These are phyloP conservation scores for Coelogynopora nodosa DNA, from an alignment of 2,888 invertebrate species.

Conservation along the genomic window DNA sequence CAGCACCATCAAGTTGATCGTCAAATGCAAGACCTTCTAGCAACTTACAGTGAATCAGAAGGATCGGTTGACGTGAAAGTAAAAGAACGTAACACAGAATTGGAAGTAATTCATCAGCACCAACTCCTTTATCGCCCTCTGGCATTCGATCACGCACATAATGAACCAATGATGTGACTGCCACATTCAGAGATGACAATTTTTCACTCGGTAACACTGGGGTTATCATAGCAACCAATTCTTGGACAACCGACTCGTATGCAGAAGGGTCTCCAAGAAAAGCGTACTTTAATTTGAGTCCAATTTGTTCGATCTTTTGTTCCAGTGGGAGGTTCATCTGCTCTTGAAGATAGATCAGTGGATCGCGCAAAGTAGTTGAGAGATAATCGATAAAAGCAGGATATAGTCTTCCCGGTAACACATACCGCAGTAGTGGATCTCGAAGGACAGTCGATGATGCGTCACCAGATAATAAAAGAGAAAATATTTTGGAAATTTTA, in stretches of 20 bases:
- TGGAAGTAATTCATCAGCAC: background rate
- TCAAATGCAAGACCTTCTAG: background rate
- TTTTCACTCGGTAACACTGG: background rate
- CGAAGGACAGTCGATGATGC: background rate
- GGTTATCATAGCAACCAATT: background rate
- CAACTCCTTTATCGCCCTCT: background rate
- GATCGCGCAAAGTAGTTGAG: background rate
- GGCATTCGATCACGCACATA: background rate
- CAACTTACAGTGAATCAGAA: background rate
- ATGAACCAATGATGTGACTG: background rate
- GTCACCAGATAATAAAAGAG: background rate
- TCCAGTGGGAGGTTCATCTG: background rate
- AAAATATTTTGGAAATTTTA: background rate
- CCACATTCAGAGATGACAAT: background rate
- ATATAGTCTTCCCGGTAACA: background rate
- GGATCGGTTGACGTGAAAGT: background rate
- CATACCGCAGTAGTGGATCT: background rate
- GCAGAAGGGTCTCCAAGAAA: background rate
- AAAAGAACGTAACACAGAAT: background rate
- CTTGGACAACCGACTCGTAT: background rate
- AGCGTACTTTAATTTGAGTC: background rate
- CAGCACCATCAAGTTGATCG: background rate
- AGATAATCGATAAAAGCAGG: background rate
- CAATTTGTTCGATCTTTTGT: background rate
- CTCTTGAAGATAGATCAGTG: background rate